These are phyloP conservation scores for Urocyon cinereoargenteus DNA, from an alignment of 2,797 vertebrate species.

Conservation along the genomic window DNA sequence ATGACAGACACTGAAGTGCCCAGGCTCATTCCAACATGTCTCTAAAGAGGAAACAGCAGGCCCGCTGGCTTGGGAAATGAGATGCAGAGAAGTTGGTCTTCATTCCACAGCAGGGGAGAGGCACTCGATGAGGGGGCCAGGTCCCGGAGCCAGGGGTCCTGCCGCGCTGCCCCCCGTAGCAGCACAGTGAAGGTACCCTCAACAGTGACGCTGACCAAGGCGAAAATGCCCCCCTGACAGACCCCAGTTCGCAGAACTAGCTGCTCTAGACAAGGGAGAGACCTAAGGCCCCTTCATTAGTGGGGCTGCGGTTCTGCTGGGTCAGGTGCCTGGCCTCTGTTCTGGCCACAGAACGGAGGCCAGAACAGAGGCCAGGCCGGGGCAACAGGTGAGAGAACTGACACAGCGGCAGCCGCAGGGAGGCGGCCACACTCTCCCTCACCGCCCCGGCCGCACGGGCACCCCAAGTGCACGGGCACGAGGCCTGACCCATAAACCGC, in stretches of 20 bases:
- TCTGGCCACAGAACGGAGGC: background rate
- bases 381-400: background rate
- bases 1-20: background rate
- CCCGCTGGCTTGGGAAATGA: background rate
- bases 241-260: background rate
- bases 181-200: background rate
- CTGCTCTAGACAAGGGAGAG: background rate
- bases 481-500: background rate
- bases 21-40: background rate
- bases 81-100: background rate
- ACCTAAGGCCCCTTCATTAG: background rate
- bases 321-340: too few relatives aligned
- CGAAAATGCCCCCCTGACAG: background rate
- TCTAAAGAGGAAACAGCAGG: background rate
- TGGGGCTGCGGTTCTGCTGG: background rate
- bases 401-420: background rate
- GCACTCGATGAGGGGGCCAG: background rate
- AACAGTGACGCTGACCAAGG: background rate
- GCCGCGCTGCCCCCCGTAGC: background rate
- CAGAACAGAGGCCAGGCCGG: background rate
- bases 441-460: background rate
- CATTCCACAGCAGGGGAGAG: background rate
- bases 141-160: background rate
- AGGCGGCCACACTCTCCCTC: background rate
- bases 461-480: too few relatives aligned